Evolutionary conservation across 2,888 invertebrate species (phyloP).

Genomic region (Epistrophella euchroma): DNA sequence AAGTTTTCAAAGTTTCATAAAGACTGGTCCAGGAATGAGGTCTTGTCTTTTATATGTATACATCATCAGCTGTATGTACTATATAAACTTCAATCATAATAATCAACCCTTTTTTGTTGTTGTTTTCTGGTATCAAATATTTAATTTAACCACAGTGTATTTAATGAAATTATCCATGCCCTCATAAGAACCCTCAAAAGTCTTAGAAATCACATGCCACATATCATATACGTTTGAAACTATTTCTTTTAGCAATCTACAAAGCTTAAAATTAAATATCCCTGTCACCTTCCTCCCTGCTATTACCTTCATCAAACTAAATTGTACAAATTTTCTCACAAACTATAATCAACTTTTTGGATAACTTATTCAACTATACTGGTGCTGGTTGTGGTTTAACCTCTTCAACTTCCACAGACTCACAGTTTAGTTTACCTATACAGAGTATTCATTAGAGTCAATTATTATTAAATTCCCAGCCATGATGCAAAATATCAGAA

Average conservation of each 20-base stretch:
- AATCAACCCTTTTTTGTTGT: slow-evolving; percentile 11
- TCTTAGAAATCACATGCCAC: slow-evolving; percentile 10
- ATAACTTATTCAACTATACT: neutral
- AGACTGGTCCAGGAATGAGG: neutral
- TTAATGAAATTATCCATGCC: slow-evolving; percentile 19
- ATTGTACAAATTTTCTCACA: slow-evolving; percentile 9
- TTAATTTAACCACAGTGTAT: neutral
- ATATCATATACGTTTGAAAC: slow-evolving; percentile 5
- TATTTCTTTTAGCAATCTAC: neutral
- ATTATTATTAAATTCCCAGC: slow-evolving; percentile 13
- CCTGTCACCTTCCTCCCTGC: neutral
- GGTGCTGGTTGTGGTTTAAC: slow-evolving; percentile 9
- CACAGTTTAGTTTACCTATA: neutral
- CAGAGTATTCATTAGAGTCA: neutral
- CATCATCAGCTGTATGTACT: neutral
- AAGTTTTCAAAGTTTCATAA: neutral
- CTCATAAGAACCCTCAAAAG: slow-evolving; percentile 8
- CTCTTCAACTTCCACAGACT: neutral
- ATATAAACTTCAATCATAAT: slow-evolving; percentile 8
- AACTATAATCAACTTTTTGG: slow-evolving; percentile 16
- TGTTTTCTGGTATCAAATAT: neutral
- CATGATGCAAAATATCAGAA: slow-evolving; percentile 35
- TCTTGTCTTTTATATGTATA: neutral
- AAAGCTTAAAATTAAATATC: slow-evolving; percentile 15
- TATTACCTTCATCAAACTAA: neutral